Evolutionary conservation across 2,113 vertebrate genomes (phyloP).

Genomic region (Plecturocebus donacophilus): DNA sequence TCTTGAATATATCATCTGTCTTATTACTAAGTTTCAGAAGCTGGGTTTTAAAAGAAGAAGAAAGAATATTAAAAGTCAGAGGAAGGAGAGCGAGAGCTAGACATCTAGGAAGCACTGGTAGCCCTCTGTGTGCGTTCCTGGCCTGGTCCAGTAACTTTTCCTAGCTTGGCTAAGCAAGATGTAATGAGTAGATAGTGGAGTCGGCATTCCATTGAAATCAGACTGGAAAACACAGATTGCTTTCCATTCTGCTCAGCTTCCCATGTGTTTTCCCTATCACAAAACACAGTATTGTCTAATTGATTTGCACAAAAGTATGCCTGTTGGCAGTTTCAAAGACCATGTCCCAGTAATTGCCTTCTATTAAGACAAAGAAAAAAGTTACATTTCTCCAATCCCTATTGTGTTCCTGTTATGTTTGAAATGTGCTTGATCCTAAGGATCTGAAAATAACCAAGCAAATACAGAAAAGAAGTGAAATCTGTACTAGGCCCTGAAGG

Average conservation of each 20-base stretch:
- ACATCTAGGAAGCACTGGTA: rapidly evolving
- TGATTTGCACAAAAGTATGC: background rate
- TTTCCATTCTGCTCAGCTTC: background rate
- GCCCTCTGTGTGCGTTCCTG: background rate
- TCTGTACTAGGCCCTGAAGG: background rate
- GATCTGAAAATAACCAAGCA: background rate
- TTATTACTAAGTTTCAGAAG: conserved; percentile 2
- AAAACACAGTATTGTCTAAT: background rate
- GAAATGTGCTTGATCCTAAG: background rate
- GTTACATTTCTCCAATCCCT: background rate
- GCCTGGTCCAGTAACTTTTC: background rate
- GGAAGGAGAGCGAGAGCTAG: background rate
- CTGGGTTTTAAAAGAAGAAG: background rate
- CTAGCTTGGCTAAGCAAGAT: background rate
- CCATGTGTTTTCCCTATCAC: background rate
- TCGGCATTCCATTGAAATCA: background rate
- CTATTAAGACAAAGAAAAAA: background rate
- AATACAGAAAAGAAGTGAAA: background rate
- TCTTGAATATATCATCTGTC: background rate
- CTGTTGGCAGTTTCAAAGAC: background rate
- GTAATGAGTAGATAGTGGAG: background rate
- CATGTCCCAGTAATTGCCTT: background rate
- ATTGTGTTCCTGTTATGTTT: background rate
- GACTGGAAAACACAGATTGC: background rate
- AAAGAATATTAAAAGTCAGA: background rate